These are phyloP conservation scores for Aethes cnicana DNA, from an alignment of 2,888 invertebrate species.

Conservation along the genomic window DNA sequence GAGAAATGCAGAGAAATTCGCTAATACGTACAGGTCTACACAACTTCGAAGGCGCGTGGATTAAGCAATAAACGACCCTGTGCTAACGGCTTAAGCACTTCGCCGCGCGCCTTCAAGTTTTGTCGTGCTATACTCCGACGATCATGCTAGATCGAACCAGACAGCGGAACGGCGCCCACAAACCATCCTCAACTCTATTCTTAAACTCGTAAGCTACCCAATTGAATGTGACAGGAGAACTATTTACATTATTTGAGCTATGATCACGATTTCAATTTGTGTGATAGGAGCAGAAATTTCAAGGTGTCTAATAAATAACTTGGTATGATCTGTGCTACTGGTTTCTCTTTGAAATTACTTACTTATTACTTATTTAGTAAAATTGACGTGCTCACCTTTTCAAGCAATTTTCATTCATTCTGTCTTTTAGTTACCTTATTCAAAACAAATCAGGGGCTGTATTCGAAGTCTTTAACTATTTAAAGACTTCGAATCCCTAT, in stretches of 20 bases:
- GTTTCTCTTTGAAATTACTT: conserved; percentile 19
- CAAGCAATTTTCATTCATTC: not conserved
- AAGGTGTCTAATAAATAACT: conserved; percentile 22
- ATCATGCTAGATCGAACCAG: conserved; percentile 54
- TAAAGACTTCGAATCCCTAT: too few species aligned
- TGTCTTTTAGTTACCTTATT: too few species aligned
- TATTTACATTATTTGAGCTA: conserved; percentile 25
- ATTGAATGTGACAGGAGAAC: not conserved
- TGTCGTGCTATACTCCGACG: conserved; percentile 50
- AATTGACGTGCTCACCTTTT: too few species aligned
- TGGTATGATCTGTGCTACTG: conserved; percentile 14
- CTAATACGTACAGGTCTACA: too few species aligned
- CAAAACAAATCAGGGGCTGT: too few species aligned
- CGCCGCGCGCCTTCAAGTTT: too few species aligned
- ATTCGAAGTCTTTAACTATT: too few species aligned
- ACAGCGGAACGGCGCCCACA: conserved; percentile 47
- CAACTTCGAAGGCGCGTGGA: too few species aligned
- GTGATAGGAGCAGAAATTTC: conserved; percentile 20
- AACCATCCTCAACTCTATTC: conserved; percentile 32
- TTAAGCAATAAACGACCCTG: too few species aligned
- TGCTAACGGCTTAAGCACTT: too few species aligned
- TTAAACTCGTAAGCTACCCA: not conserved
- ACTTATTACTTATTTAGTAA: not conserved
- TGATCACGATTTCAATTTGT: conserved; percentile 32
- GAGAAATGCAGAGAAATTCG: conserved; percentile 74